phyloP scores from a whole-genome alignment of 2,797 vertebrate genomes.

The Chaetodon trifasciatus region DNA sequence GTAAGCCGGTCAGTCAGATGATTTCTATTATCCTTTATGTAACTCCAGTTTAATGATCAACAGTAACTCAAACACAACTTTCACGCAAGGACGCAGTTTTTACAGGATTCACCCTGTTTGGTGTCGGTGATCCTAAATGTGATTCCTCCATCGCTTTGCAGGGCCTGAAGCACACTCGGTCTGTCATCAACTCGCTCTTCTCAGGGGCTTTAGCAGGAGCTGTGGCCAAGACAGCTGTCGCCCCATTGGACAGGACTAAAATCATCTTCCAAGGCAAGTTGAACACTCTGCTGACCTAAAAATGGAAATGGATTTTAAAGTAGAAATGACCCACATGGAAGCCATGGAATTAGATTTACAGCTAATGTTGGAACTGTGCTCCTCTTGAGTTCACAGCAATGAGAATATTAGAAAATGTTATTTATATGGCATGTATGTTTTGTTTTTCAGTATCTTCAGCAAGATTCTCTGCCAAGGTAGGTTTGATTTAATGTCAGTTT shows the following conservation, averaged over 20 bases:
- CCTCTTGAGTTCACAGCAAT: background rate
- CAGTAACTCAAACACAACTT: constrained; percentile 45
- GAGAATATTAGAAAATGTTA: background rate
- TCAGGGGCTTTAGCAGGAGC: constrained; percentile 95
- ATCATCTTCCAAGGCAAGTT: constrained; percentile 98
- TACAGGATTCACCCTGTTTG: constrained; percentile 15
- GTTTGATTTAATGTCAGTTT: constrained; percentile 41
- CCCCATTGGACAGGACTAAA: constrained; percentile 97
- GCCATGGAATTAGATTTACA: background rate
- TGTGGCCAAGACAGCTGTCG: constrained; percentile 95
- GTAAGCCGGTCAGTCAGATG: constrained; percentile 11
- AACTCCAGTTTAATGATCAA: constrained; percentile 59
- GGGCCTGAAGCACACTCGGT: constrained; percentile 85
- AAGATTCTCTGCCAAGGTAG: constrained; percentile 97
- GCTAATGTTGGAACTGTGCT: background rate
- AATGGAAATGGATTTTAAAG: constrained; percentile 24
- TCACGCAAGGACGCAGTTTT: constrained; percentile 15
- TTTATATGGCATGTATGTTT: constrained; percentile 25
- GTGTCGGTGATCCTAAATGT: constrained; percentile 20
- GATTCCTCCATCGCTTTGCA: constrained; percentile 65
- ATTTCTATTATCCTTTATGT: constrained; percentile 14
- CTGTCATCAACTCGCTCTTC: constrained; percentile 91
- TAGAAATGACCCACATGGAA: constrained; percentile 17
- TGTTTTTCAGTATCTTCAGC: constrained; percentile 93
- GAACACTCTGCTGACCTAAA: constrained; percentile 25